A percentile compares a stretch with the other conserved stretches of the same genome.
These are phyloP conservation scores for Eupeodes latifasciatus DNA, from an alignment of 2,888 invertebrate species.

Conservation along the genomic window DNA sequence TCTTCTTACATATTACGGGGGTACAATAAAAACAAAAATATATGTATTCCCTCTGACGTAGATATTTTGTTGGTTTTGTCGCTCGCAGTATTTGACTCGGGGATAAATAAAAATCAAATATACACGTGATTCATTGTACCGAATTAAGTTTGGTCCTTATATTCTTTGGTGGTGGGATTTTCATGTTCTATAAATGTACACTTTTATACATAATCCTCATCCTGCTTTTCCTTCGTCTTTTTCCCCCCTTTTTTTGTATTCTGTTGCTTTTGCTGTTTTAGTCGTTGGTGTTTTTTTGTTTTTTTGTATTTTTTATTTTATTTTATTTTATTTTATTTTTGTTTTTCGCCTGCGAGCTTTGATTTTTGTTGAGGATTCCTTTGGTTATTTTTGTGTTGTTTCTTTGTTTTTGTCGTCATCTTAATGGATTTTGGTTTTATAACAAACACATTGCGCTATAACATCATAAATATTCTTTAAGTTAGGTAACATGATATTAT, in stretches of 20 bases:
- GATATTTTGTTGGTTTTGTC: neutral
- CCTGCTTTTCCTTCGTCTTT: neutral
- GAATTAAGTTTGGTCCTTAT: conserved; percentile 50
- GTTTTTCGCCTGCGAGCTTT: neutral
- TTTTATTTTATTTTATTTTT: neutral
- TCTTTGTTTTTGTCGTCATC: neutral
- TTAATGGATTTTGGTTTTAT: neutral
- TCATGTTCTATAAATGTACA: neutral
- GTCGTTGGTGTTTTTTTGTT: too few species aligned
- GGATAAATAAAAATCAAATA: conserved; percentile 60
- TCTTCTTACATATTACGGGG: neutral
- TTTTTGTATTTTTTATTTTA: too few species aligned
- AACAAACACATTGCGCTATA: neutral
- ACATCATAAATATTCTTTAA: neutral
- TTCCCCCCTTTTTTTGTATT: neutral
- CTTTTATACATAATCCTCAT: neutral
- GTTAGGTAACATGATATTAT: neutral
- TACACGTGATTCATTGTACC: conserved; percentile 59
- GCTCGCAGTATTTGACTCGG: conserved; percentile 30
- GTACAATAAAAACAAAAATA: neutral
- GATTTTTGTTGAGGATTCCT: neutral
- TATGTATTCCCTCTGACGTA: conserved; percentile 15
- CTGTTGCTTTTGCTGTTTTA: neutral
- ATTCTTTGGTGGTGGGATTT: conserved; percentile 30
- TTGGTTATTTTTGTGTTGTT: neutral